Conservation (phyloP, 2,888 invertebrate genomes). For the Polyploca ridens region DNA sequence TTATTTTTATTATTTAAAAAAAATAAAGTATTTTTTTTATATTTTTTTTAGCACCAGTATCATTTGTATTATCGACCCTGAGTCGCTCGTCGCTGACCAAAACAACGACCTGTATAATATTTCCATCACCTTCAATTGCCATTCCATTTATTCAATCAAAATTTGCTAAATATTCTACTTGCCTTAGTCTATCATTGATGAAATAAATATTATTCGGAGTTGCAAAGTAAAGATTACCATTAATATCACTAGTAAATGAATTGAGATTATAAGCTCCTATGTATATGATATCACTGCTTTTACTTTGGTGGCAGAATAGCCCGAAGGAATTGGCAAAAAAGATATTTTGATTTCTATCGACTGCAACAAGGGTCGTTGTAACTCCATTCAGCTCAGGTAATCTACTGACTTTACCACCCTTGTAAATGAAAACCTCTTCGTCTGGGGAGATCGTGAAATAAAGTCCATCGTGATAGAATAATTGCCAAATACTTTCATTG, state of each 20-base stretch:
- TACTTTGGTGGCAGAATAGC: background rate
- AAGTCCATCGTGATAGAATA: conserved; percentile 47
- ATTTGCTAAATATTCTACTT: background rate
- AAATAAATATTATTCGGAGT: conserved; percentile 36
- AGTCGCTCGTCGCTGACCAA: no score
- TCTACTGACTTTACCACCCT: background rate
- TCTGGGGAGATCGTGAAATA: conserved; percentile 49
- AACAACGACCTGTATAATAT: no score
- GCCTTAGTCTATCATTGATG: background rate
- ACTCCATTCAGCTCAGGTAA: background rate
- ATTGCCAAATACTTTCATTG: conserved; percentile 50
- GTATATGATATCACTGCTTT: background rate
- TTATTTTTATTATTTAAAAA: no score
- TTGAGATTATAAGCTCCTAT: conserved; percentile 21
- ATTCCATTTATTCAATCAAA: background rate
- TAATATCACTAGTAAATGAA: conserved; percentile 36
- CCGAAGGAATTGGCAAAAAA: background rate
- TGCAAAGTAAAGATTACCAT: conserved; percentile 44
- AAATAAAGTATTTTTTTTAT: no score
- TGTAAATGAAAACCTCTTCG: no score
- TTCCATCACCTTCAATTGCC: conserved; percentile 3
- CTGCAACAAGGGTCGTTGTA: background rate
- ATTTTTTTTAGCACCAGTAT: no score
- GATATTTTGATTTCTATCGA: conserved; percentile 2
- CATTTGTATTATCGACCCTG: no score